Evolutionary conservation across 2,113 vertebrate genomes (phyloP), one percentile per base, ranked within the genome.

Genomic region (Beaufortia kweichowensis): DNA sequence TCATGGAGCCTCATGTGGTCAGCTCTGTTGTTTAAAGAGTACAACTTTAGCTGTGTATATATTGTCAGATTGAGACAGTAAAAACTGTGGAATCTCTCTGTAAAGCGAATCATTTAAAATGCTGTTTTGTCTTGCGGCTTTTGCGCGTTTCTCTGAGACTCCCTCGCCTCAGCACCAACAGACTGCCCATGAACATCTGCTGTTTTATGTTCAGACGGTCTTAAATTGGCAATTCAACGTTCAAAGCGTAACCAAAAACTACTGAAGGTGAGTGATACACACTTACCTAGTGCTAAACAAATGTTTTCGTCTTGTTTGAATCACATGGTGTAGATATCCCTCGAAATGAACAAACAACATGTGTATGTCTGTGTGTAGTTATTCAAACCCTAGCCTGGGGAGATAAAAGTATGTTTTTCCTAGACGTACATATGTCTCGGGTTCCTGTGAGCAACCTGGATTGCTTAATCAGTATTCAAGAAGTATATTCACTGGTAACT

Each of bases 241-340:
- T 39, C 33, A 57, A 57, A 56, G 41, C 35, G 62, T 79, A 31
- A 69, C 65, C 41, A 61, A 77, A 56, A 7, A 46, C n/a, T 17
- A 24, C 28, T 29, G 50, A 33, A 62, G 68, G 41, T n/a, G 41
- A 15, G 41, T n/a, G 41, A 15, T 39, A 41, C 23, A 31, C 23
- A 26, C 11, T 75, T 63, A 65, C 70, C 10, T 26, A 29, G 21
- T 65, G 56, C 21, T 46, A 65, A 62, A 75, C 48, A 31, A 80
- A 64, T 57, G 24, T 39, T 46, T 53, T 29, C 60, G 35, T 60
- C 48, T 53, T 53, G 19, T n/a, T 53, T 21, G 67, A 55, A 59
- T 73, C 75, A 77, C 67, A 63, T 41, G 21, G 59, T 64, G 73
- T 46, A 63, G 67, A 79, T 65, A 66, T 57, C 62, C 53, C 60